Evolutionary conservation across 2,113 vertebrate genomes (phyloP), one percentile per base, ranked within the genome.

Genomic region (Tamias sibiricus): DNA sequence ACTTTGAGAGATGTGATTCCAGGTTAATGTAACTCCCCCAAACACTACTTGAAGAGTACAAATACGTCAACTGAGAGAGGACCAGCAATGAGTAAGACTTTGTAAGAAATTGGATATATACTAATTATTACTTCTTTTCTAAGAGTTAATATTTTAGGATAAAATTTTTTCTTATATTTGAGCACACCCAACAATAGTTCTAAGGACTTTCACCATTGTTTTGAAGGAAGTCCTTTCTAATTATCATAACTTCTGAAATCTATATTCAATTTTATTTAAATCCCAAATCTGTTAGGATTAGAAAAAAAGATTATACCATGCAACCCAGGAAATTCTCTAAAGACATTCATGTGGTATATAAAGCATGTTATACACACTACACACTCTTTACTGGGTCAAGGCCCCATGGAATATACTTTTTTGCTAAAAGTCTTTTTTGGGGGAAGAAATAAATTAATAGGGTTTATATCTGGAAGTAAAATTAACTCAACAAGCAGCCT

Each of bases 181-280:
- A 89, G 22, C 12, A 80, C 75, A 11, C 16, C 57, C 40, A 89
- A 40, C 5, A 80, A 79, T 69, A 87, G 44, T 62, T 44, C 47
- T 40, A 90, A 49, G 13, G 49, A 84, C 59, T 66, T 84, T 68
- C 52, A 69, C 49, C 24, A n/a, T 26, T 82, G 3, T 57, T 90
- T 82, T 76, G 54, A 88, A 80, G 52, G 1, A 88, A 30, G 42
- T 89, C 42, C 12, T 35, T 84, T 30, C 32, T 77, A 76, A 82
- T 90, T 69, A 16, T 68, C 54, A 57, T n/a, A 6, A 68, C 7
- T 82, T 66, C 32, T 59, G 37, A 88, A 79, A 88, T 79, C 12
- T 66, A 24, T 6, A 88, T 87, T 92, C 7, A 49, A 68, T 91
- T 94, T 87, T 79, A 69, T 57, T 91, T 84, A 4, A 74, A 77